Evolutionary conservation across 1,140 invertebrate species (phyloP), one percentile per base, ranked within the genome.

Genomic region (Anastatus disparis): DNA sequence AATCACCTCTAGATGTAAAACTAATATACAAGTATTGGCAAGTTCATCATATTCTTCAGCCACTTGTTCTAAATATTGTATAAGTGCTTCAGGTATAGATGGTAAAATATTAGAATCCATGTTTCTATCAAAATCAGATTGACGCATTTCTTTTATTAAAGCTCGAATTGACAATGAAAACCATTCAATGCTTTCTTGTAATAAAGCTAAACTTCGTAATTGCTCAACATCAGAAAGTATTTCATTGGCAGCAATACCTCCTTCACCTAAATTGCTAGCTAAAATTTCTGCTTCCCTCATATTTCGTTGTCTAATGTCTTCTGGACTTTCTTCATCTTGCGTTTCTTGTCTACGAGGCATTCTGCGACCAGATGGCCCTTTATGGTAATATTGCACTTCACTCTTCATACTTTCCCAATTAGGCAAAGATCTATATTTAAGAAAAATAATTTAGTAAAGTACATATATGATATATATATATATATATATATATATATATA

Each of bases 251-350:
- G 90, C 90, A n/a, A 96, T 93, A 15, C 93, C 91, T 26, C 92
- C 92, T 78, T 97, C 95, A 1, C 93, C 93, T 15, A 97, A 85
- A 82, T 95, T 97, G 38, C 91, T 93, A 15, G 94, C 95, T 2
- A 98, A 86, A 75, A 98, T 96, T 79, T 97, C 94, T 0, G 96
- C 95, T 86, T 98, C 97, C 64, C 94, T 91, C 29, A 93, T 87
- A 82, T 95, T 96, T 68, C 95, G 87, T 74, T 93, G 89, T 29
- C 93, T 85, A 44, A 96, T 89, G 79, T 96, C 93, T 74, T 93
- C 89, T 0, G 92, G 91, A 77, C 90, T 91, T 77, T 92, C 90
- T 76, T 91, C 90, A 75, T 91, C 90, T 17, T 87, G 87, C 0
- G 88, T 89, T 71, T 87, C 85, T 62, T 87, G 86, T n/a, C 86